Conservation (phyloP, 2,113 vertebrate species). For the Boulengeromyrus knoepffleri region DNA sequence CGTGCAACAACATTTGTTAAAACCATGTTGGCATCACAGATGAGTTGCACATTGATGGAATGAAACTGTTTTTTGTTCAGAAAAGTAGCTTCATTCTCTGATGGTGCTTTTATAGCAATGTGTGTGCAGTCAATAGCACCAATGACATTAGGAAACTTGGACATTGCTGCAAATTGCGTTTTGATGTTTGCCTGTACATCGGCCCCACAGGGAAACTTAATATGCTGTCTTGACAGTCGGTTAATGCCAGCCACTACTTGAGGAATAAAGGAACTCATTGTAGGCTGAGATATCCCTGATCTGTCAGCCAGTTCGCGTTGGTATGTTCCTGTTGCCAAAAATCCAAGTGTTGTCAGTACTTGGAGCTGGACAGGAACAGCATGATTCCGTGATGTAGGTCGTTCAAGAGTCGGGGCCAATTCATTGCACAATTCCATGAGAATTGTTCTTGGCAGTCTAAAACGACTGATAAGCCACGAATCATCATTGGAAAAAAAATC, state of each 20-base stretch:
- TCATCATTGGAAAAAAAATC: neutral
- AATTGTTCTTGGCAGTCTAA: neutral
- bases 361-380: neutral
- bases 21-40: neutral
- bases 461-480: neutral
- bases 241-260: neutral
- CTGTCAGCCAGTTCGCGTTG: neutral
- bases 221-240: neutral
- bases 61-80: neutral
- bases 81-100: neutral
- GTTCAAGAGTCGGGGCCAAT: neutral
- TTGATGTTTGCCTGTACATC: neutral
- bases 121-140: neutral
- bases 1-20: neutral
- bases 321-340: neutral
- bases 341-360: neutral
- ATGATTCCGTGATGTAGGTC: neutral
- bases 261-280: neutral
- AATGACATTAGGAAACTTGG: neutral
- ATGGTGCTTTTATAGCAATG: neutral
- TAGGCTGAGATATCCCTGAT: neutral
- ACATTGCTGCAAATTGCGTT: neutral
- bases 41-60: neutral
- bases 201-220: neutral
- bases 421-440: neutral